phyloP scores from a whole-genome alignment of 2,113 vertebrate genomes.

The Sakesphorus luctuosus region DNA sequence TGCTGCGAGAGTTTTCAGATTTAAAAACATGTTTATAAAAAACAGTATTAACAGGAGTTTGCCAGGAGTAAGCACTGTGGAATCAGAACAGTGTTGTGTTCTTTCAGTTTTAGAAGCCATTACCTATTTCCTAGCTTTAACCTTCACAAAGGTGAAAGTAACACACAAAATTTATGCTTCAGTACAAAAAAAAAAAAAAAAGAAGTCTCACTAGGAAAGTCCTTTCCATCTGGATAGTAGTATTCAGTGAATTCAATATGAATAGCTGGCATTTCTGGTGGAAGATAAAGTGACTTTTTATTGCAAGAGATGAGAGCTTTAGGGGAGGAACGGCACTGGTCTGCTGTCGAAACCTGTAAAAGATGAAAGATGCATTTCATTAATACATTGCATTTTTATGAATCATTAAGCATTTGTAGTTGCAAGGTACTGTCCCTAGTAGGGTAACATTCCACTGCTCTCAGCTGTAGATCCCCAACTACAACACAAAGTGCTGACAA shows the following conservation, averaged over 20 bases:
- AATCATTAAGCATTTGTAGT: background rate
- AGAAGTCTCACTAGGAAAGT: constrained; percentile 90
- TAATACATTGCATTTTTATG: background rate
- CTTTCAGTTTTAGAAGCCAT: background rate
- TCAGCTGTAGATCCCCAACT: background rate
- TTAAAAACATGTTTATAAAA: background rate
- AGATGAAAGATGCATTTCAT: background rate
- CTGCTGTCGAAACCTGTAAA: constrained; percentile 93
- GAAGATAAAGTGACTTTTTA: constrained; percentile 96
- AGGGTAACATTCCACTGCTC: background rate
- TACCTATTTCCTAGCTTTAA: background rate
- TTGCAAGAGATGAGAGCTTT: constrained; percentile 98
- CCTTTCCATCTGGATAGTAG: constrained; percentile 96
- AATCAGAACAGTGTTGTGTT: background rate
- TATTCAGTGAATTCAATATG: constrained; percentile 98
- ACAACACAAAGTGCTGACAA: background rate
- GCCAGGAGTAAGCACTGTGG: background rate
- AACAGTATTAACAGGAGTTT: background rate
- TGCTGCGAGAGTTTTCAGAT: background rate
- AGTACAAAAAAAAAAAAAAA: background rate
- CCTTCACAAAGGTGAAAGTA: background rate
- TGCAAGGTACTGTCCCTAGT: background rate
- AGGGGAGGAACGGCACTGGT: constrained; percentile 92
- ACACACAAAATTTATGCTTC: background rate
- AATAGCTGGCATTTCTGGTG: constrained; percentile 96